Conservation (phyloP, 64 coral and sea anemone genomes). For the Actinia tenebrosa region DNA sequence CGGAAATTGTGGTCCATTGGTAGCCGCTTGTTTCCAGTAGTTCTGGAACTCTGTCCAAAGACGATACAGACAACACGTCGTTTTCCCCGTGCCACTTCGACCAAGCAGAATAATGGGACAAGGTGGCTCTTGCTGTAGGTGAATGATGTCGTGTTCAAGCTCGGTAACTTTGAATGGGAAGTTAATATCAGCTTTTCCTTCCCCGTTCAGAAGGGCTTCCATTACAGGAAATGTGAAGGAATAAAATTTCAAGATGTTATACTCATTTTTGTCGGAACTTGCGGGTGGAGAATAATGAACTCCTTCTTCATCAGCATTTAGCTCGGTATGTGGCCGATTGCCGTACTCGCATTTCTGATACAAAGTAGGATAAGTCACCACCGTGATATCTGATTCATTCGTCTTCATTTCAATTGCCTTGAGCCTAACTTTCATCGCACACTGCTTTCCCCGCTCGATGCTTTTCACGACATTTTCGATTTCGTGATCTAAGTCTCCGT, state of each 20-base stretch:
- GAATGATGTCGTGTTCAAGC: constrained; percentile 72
- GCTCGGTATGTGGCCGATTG: neutral
- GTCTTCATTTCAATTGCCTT: constrained; percentile 36
- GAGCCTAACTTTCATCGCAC: constrained; percentile 62
- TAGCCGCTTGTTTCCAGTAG: constrained; percentile 72
- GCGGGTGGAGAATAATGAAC: constrained; percentile 49
- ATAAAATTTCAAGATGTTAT: constrained; percentile 83
- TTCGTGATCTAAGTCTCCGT: constrained; percentile 61
- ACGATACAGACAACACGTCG: constrained; percentile 94
- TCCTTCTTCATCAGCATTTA: neutral
- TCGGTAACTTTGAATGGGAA: constrained; percentile 89
- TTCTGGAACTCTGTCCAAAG: constrained; percentile 84
- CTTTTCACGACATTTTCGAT: constrained; percentile 27
- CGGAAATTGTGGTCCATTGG: constrained; percentile 56
- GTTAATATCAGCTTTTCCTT: constrained; percentile 41
- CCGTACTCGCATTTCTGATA: neutral
- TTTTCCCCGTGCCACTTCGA: constrained; percentile 97
- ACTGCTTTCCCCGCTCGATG: constrained; percentile 67
- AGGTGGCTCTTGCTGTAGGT: constrained; percentile 32
- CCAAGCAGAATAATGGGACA: constrained; percentile 86
- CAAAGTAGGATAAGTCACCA: neutral
- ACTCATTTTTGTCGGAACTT: constrained; percentile 78
- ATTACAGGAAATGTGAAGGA: constrained; percentile 57
- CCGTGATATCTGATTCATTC: neutral
- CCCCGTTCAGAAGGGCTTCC: constrained; percentile 55